Percentiles rank a stretch among this genome's conserved stretches.
Evolutionary conservation across 2,113 vertebrate species (phyloP).

Genomic region (Pomatostomus ruficeps): DNA sequence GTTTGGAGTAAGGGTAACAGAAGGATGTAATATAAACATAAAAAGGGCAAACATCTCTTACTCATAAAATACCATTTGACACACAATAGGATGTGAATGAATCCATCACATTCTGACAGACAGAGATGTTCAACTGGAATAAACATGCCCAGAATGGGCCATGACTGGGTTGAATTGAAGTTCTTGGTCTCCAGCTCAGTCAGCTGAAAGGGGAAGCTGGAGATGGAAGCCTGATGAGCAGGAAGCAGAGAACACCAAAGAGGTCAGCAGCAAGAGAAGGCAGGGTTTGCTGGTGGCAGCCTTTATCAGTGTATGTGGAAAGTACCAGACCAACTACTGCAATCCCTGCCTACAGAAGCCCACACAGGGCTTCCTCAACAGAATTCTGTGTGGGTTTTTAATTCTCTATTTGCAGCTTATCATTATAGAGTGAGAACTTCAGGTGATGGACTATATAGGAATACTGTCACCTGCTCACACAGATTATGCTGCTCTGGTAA

Average conservation of each 20-base stretch:
- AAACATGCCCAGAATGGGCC: not conserved
- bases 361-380: not conserved
- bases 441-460: not conserved
- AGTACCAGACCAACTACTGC: not conserved
- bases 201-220: not conserved
- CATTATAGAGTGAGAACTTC: not conserved
- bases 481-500: not conserved
- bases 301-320: not conserved
- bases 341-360: not conserved
- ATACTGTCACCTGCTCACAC: not conserved
- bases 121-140: not conserved
- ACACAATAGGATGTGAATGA: not conserved
- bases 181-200: not conserved
- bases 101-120: not conserved
- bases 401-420: not conserved
- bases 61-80: not conserved
- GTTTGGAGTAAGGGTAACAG: not conserved
- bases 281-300: not conserved
- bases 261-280: not conserved
- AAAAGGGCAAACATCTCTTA: not conserved
- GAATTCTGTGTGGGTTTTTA: fast-evolving
- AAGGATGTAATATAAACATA: not conserved
- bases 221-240: not conserved
- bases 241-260: not conserved
- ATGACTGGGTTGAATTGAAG: not conserved